Conservation (phyloP, 2,113 vertebrate genomes). For the Hydrochoerus hydrochaeris region DNA sequence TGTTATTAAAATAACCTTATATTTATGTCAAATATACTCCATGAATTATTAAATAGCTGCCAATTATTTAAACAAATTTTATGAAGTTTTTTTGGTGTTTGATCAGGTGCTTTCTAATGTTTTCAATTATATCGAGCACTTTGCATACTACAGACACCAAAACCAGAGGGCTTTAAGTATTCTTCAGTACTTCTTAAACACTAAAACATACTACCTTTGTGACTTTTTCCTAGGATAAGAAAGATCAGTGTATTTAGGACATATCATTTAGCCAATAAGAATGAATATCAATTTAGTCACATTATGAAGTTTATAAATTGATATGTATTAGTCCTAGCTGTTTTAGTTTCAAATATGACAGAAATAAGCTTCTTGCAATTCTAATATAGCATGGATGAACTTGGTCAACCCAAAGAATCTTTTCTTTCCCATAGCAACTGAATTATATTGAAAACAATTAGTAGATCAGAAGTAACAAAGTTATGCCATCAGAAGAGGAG, state of each 20-base stretch:
- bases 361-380: slow-evolving; percentile 18
- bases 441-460: background rate
- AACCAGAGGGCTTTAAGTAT: background rate
- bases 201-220: background rate
- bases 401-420: background rate
- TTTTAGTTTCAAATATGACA: background rate
- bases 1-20: slow-evolving; percentile 74
- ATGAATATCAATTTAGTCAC: background rate
- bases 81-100: background rate
- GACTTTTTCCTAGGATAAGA: background rate
- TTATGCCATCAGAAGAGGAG: background rate
- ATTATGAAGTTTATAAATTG: background rate
- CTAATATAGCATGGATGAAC: background rate
- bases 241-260: background rate
- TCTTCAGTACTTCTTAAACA: background rate
- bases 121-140: background rate
- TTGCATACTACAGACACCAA: background rate
- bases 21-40: slow-evolving; percentile 55
- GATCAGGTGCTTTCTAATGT: background rate
- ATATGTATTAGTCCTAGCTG: background rate
- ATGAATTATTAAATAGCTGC: slow-evolving; percentile 32
- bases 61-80: slow-evolving; percentile 40
- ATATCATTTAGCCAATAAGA: background rate
- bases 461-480: background rate
- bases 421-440: background rate